These are phyloP conservation scores for Ischnura elegans DNA, from an alignment of 2,888 invertebrate genomes.

Conservation along the genomic window DNA sequence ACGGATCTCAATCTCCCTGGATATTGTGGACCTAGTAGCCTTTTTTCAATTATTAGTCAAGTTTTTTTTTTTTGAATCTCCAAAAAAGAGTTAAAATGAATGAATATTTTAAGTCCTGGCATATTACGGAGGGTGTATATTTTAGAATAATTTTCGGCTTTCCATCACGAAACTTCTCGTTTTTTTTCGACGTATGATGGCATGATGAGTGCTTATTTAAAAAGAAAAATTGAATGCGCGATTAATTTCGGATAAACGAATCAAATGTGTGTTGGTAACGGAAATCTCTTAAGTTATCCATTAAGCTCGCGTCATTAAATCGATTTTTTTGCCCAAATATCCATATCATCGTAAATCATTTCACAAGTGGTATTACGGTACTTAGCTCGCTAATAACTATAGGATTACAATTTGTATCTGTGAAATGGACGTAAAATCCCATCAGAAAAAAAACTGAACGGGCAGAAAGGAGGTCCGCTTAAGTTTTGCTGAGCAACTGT, in stretches of 20 bases:
- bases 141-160: conserved; percentile 24
- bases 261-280: not conserved
- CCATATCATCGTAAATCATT: too few species aligned
- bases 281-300: not conserved
- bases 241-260: not conserved
- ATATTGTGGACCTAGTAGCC: not conserved
- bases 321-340: too few species aligned
- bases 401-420: too few species aligned
- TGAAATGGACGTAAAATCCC: too few species aligned
- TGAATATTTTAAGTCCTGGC: conserved; percentile 16
- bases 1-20: not conserved
- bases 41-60: not conserved
- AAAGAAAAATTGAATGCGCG: not conserved
- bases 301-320: not conserved
- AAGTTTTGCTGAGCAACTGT: too few species aligned
- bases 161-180: not conserved
- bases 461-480: too few species aligned
- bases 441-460: too few species aligned
- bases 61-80: not conserved
- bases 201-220: too few species aligned
- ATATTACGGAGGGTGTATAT: not conserved
- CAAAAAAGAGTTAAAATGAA: not conserved
- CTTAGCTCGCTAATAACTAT: too few species aligned
- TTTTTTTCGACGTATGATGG: not conserved
- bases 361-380: too few species aligned